Conservation (phyloP, 30 jellyfish, hydroid and myxozoan species). For the Morbakka virulenta region DNA sequence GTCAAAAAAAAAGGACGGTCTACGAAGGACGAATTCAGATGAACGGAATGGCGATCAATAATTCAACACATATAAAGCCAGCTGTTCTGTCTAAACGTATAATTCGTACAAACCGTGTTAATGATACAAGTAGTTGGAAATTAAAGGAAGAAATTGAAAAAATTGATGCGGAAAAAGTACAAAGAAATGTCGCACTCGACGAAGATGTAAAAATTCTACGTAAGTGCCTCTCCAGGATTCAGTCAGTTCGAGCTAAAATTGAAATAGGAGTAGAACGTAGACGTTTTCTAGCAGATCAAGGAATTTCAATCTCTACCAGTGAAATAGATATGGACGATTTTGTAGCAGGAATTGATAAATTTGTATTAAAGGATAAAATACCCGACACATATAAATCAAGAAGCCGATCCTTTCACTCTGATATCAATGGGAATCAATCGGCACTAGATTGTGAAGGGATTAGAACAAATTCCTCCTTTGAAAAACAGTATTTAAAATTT, state of each 20-base stretch:
- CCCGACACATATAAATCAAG: neutral
- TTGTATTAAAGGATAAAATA: neutral
- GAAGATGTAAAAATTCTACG: slow-evolving; percentile 40
- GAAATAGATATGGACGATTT: slow-evolving; percentile 57
- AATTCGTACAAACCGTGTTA: slow-evolving; percentile 45
- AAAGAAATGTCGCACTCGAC: neutral
- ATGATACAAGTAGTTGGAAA: slow-evolving; percentile 39
- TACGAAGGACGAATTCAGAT: too few species aligned
- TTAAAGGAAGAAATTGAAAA: slow-evolving; percentile 38
- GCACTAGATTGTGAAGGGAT: neutral
- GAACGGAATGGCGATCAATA: too few species aligned
- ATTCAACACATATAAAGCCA: too few species aligned
- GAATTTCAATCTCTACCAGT: slow-evolving; percentile 28
- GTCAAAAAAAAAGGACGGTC: slow-evolving; percentile 26
- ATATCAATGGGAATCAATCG: neutral
- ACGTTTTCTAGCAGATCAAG: slow-evolving; percentile 49
- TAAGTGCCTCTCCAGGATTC: neutral
- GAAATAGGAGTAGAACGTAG: slow-evolving; percentile 45
- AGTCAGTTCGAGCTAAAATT: slow-evolving; percentile 36
- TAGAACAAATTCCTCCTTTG: neutral
- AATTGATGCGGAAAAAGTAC: slow-evolving; percentile 1
- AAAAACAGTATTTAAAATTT: too few species aligned
- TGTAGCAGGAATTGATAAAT: slow-evolving; percentile 47
- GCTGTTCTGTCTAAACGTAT: slow-evolving; percentile 40
- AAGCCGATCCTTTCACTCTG: neutral